Conservation (phyloP, 2,888 invertebrate genomes). For the Eupithecia vulgata region DNA sequence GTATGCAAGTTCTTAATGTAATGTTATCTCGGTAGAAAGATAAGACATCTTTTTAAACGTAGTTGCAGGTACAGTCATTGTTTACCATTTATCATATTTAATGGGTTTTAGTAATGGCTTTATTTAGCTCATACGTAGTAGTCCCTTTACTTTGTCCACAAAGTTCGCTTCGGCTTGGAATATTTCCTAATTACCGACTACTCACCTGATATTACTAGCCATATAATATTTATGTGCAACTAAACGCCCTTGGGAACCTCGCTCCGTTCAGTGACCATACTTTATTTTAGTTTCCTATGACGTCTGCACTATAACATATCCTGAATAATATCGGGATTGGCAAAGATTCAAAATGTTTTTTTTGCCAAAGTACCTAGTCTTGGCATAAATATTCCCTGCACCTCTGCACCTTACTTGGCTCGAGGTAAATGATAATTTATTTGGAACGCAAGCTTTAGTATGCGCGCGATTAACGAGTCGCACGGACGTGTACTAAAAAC, state of each 20-base stretch:
- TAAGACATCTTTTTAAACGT: background rate
- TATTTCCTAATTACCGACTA: slow-evolving; percentile 5
- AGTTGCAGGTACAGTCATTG: background rate
- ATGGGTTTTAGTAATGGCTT: background rate
- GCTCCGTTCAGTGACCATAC: background rate
- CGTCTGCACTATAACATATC: slow-evolving; percentile 26
- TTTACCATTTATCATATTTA: background rate
- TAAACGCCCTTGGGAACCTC: slow-evolving; percentile 11
- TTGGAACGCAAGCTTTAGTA: slow-evolving; percentile 10
- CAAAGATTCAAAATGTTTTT: slow-evolving; percentile 38
- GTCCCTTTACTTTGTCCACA: background rate
- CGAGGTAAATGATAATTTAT: slow-evolving; percentile 12
- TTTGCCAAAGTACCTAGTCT: slow-evolving; percentile 1
- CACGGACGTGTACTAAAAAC: slow-evolving; percentile 59
- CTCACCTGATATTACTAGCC: background rate
- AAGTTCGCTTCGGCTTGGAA: background rate
- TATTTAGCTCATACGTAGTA: background rate
- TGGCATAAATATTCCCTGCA: slow-evolving; percentile 20
- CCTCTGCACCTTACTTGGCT: slow-evolving; percentile 12
- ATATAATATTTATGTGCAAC: background rate
- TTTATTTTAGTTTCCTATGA: slow-evolving; percentile 26
- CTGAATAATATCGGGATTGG: slow-evolving; percentile 23
- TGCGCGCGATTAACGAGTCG: slow-evolving; percentile 51
- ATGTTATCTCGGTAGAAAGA: background rate
- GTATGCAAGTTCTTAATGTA: background rate